Evolutionary conservation across 2,113 vertebrate species (phyloP).

Genomic region (Pelusios castaneus): DNA sequence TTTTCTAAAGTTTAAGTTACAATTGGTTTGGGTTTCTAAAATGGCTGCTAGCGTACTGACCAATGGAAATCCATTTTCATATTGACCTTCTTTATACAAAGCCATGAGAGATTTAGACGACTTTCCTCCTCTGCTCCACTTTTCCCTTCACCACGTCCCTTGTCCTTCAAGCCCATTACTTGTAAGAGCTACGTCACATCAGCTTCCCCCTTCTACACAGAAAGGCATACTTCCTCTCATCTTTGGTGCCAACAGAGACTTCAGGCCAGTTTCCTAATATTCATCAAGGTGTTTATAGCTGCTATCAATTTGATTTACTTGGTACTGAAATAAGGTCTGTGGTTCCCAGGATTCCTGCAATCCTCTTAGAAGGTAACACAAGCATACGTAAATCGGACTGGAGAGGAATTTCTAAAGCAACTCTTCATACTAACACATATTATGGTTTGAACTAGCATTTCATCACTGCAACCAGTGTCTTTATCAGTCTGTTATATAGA

Average conservation of each 20-base stretch:
- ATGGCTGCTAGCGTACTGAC: accelerated
- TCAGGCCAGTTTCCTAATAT: accelerated
- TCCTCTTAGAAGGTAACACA: accelerated
- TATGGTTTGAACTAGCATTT: neutral
- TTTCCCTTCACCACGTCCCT: neutral
- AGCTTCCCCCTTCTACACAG: neutral
- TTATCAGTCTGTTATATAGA: neutral
- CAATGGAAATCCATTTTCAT: neutral
- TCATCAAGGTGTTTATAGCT: neutral
- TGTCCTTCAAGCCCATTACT: neutral
- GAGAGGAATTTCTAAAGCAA: accelerated
- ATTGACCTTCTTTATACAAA: accelerated
- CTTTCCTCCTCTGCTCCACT: neutral
- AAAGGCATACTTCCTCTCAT: neutral
- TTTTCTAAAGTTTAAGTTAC: neutral
- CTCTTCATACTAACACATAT: accelerated
- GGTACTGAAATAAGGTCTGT: neutral
- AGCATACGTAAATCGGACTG: neutral
- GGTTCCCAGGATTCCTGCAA: neutral
- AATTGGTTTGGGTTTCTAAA: neutral
- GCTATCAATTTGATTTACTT: neutral
- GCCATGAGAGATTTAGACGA: neutral
- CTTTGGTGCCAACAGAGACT: neutral
- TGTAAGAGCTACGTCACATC: accelerated
- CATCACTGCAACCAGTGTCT: neutral